phyloP scores from a whole-genome alignment of 2,797 vertebrate species.

The Pantherophis alleghaniensis region DNA sequence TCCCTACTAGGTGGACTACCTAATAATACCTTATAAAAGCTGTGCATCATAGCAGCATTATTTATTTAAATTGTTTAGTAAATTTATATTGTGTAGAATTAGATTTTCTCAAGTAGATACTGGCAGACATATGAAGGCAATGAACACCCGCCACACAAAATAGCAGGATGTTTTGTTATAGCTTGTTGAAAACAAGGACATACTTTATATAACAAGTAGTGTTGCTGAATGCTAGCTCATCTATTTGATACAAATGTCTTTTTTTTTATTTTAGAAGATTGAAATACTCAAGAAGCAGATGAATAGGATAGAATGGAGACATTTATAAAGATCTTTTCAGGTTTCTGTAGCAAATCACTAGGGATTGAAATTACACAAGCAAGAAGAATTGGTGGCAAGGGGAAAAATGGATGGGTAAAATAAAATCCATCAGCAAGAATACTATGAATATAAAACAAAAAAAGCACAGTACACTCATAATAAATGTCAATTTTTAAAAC shows the following conservation, averaged over 20 bases:
- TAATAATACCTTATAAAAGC: neutral
- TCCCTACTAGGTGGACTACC: constrained; percentile 4
- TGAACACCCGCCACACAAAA: rapidly evolving
- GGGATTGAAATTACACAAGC: constrained; percentile 20
- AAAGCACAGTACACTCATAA: neutral
- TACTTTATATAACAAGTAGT: neutral
- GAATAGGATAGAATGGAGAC: neutral
- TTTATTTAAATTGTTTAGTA: constrained; percentile 1
- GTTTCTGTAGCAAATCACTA: neutral
- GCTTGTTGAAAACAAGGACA: neutral
- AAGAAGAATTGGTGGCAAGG: constrained; percentile 1
- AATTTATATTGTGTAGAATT: constrained; percentile 12
- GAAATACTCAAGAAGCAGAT: constrained; percentile 22
- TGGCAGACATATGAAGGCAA: neutral
- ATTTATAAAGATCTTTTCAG: neutral
- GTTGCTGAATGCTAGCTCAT: neutral
- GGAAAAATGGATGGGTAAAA: neutral
- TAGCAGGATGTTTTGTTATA: neutral
- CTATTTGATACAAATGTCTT: constrained; percentile 28
- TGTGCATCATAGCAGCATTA: neutral
- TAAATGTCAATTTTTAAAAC: neutral
- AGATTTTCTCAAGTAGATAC: constrained; percentile 3
- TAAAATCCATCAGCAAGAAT: neutral
- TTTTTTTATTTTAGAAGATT: constrained; percentile 25
- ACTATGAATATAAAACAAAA: neutral